Base-by-base conservation (phyloP, 2,113 vertebrate species). In the Sylvia atricapilla region DNA sequence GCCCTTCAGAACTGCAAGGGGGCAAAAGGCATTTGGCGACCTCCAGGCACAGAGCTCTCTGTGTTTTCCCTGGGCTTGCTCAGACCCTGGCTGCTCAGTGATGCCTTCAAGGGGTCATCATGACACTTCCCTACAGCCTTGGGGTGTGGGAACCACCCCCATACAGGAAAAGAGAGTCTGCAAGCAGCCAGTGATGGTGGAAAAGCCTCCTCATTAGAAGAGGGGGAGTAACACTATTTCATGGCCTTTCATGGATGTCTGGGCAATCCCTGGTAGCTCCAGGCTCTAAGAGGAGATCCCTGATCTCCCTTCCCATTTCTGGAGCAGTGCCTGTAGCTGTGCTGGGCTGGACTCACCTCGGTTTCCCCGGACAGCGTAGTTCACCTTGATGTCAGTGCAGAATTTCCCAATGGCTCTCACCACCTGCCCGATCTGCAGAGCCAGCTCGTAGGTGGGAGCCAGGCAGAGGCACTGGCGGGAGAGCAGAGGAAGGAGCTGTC, bases 401-500 rank as follows among this genome's bases (percentile, higher is more conserved):
- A 97, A 98, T 3, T 62, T 96, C 17, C 98, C 98, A 67, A 98
- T 97, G 75, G 43, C 20, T 67, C 97, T 92, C 3, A 98, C 76
- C 53, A 98, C 98, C 4, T 44, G 87, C 37, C 98, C 98, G 2
- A 97, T 98, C 78, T 98, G 98, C 93, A 98, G 90, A 53, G 98
- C 98, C 95, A 98, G 63, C 87, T 98, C 98, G 1, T 97, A 98
- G 63, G 98, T 98, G 50, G 98, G 98, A 84, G 98, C 96, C 87
- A 98, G 63, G 84, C 98, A 98, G 63, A 98, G 97, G 86, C 98
- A 98, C 98, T 98, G 76, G 7, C 18, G 56, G 73, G 35, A 4
- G 60, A 53, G 55, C 63, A 87, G 63, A 75, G 7, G 16, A 55
- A 35, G 31, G 49, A 76, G 37, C 33, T 10, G 30, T 90, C 62